A percentile compares a stretch with the other conserved stretches of the same genome.
phyloP scores from a whole-genome alignment of 2,888 invertebrate species.

The Julus scandinavius region DNA sequence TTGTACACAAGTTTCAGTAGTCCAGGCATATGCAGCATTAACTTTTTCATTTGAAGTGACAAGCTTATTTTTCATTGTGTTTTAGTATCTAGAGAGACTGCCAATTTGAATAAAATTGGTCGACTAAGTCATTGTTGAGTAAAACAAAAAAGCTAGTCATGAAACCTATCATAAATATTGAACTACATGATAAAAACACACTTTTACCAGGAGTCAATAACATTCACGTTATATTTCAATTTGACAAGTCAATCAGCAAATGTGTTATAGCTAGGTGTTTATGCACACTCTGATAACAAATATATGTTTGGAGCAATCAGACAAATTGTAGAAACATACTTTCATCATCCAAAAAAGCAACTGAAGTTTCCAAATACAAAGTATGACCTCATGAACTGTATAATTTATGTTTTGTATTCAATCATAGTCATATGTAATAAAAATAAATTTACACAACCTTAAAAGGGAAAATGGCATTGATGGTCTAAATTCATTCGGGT shows the following conservation, averaged over 20 bases:
- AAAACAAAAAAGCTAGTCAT: background rate
- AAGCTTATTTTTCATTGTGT: background rate
- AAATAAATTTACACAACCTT: too few species aligned
- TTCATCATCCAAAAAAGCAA: background rate
- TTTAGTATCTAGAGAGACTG: background rate
- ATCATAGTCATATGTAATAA: too few species aligned
- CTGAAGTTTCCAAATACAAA: background rate
- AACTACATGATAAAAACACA: background rate
- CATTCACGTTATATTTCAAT: background rate
- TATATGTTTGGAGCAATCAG: background rate
- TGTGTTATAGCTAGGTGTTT: background rate
- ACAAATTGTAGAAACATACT: background rate
- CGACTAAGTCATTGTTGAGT: background rate
- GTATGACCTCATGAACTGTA: too few species aligned
- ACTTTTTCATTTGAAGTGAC: background rate
- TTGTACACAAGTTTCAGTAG: background rate
- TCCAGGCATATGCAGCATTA: background rate
- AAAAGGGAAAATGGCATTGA: too few species aligned
- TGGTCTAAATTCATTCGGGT: too few species aligned
- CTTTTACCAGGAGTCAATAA: background rate
- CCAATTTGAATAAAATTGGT: background rate
- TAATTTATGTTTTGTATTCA: too few species aligned
- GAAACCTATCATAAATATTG: background rate
- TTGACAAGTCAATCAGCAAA: conserved; percentile 5
- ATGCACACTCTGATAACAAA: background rate